Base-by-base conservation (phyloP, 2,113 vertebrate genomes). In the Sitta europaea region DNA sequence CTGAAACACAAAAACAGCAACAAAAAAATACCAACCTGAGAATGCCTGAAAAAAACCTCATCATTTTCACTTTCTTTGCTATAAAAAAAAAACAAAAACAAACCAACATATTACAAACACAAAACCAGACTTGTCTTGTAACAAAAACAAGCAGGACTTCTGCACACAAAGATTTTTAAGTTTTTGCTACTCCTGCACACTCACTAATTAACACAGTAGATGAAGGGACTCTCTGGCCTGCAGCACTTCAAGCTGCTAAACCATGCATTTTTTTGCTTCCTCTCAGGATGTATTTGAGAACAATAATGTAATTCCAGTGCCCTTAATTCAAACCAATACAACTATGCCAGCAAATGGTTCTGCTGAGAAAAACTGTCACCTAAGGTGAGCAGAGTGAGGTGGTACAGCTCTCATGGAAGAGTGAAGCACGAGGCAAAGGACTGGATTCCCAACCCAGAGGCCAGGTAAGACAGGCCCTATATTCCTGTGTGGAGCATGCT, bases 51-150 rank as follows among this genome's bases (percentile, higher is more conserved):
- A 73, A 94, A 91, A 74, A 72, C 92, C 22, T 92, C 71, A 43
- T 95, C 97, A 23, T 95, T 97, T 94, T 97, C 97, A 92, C 88
- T 96, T 90, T 98, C 98, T 96, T 98, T 98, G 95, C 98, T 98
- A 88, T 31, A 97, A 89, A 89, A 70, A 88, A 74, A 22, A 72
- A 84, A 77, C 17, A 93, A 87, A 81, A 95, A 84, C 51, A 96
- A 96, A 89, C 40, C 57, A 94, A 92, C 47, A 75, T 75, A 73
- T 92, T 78, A 95, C 36, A 88, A 94, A 94, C 35, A 89, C 28
- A 88, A 90, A 94, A 38, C 43, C 90, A 95, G 35, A 88, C 59
- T 59, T 93, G 48, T 68, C 65, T 95, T 82, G 14, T 19, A 94
- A 88, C 25, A 93, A 86, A 94, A 95, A 4, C 67, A 82, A 92